A percentile compares a stretch with the other conserved stretches of the same genome.
phyloP scores from a whole-genome alignment of 2,113 vertebrate species.

The Plotosus lineatus region DNA sequence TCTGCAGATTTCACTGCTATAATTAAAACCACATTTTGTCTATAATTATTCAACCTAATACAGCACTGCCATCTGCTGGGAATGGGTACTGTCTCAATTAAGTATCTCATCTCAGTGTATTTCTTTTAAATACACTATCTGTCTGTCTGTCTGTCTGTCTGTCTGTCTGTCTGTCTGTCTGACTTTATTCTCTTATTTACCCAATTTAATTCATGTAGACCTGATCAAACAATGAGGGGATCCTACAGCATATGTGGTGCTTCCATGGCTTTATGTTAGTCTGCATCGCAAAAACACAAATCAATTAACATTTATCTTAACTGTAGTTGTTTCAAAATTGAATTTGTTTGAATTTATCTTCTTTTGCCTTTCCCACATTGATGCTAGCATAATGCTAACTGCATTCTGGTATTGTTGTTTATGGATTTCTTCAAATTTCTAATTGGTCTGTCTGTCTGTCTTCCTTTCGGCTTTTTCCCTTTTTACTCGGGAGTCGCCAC shows the following conservation, averaged over 20 bases:
- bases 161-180: background rate
- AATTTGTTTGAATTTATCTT: background rate
- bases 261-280: background rate
- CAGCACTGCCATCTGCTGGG: conserved; percentile 20
- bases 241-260: background rate
- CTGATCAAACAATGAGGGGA: background rate
- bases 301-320: background rate
- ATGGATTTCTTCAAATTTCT: background rate
- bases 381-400: background rate
- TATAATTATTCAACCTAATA: background rate
- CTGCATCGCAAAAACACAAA: background rate
- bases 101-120: background rate
- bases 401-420: background rate
- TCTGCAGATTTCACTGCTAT: background rate
- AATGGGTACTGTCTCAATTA: background rate
- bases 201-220: background rate
- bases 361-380: background rate
- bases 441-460: background rate
- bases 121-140: too few relatives aligned
- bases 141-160: background rate
- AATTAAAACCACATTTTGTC: conserved; percentile 13
- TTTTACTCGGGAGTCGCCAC: too few relatives aligned
- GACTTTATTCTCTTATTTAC: background rate
- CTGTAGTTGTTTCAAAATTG: background rate
- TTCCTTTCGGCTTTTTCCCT: too few relatives aligned